Base-by-base conservation (phyloP, 1,140 invertebrate species). In the Zaprionus nigranus region DNA sequence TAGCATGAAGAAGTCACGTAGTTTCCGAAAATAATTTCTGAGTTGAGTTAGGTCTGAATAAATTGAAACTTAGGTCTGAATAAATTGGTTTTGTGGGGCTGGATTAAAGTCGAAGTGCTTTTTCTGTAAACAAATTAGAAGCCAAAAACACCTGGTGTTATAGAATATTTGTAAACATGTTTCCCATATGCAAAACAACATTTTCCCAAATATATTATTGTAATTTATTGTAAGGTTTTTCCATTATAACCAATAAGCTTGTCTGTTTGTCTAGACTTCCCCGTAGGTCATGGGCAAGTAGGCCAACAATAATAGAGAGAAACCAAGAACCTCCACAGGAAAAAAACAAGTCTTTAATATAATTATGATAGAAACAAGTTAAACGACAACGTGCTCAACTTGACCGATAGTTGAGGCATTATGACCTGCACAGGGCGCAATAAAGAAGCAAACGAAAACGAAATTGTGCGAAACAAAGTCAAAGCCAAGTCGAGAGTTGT, bases 311-410 rank as follows among this genome's bases (percentile, higher is more conserved):
- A n/a, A n/a, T n/a, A n/a, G n/a, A n/a, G n/a, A 5, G 4, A 38
- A 38, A 40, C 13, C 15, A 5, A 40, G 6, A 40, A 40, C 38
- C 36, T 4, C 2, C 28, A 9, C 5, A 1, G 13, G 6, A 5
- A 6, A 40, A 51, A 22, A 49, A 51, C 46, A 24, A 51, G 20
- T 51, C 11, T 51, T 24, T 12, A 51, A 24, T 12, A 22, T 2
- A 24, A 22, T 51, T 11, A 13, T 24, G 12, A 22, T 13, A 0
- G 11, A 51, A 51, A 24, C 46, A 5, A 13, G 46, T 51, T 24
- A 24, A 24, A 51, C 46, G 11, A 51, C 46, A 51, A 51, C 46
- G 46, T 51, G 46, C 46, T 51, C 46, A 51, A 24, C 46, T 51
- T 51, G 46, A 51, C 46, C 46, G 46, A 51, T 24, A 51, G 46